Evolutionary conservation across 2,113 vertebrate species (phyloP).

Genomic region (Xyrauchen texanus): DNA sequence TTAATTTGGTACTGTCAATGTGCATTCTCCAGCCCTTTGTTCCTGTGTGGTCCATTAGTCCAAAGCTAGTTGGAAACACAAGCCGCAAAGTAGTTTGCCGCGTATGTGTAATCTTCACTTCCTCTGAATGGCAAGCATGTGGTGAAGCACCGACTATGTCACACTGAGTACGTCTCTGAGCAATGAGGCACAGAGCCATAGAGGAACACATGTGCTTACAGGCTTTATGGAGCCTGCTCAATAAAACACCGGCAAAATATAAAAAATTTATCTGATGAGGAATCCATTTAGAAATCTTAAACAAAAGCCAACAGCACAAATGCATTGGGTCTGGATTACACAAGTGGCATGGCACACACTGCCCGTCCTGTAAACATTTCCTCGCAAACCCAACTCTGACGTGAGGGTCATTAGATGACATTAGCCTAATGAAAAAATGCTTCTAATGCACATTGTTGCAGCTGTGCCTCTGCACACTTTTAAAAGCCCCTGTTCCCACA

Average conservation of each 20-base stretch:
- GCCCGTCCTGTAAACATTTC: slow-evolving; percentile 96
- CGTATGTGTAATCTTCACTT: slow-evolving; percentile 39
- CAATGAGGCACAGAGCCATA: slow-evolving; percentile 18
- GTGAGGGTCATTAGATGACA: slow-evolving; percentile 86
- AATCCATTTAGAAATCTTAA: slow-evolving; percentile 31
- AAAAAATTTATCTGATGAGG: not conserved
- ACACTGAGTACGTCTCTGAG: slow-evolving; percentile 29
- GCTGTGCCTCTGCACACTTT: slow-evolving; percentile 94
- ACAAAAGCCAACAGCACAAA: slow-evolving; percentile 78
- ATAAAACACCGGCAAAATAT: slow-evolving; percentile 23
- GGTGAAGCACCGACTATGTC: slow-evolving; percentile 27
- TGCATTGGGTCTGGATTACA: slow-evolving; percentile 87
- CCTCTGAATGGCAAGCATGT: slow-evolving; percentile 41
- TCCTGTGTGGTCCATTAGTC: slow-evolving; percentile 41
- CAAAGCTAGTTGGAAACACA: slow-evolving; percentile 36
- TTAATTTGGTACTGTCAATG: not conserved
- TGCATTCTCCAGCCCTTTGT: slow-evolving; percentile 11
- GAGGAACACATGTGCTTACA: slow-evolving; percentile 33
- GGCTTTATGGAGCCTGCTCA: slow-evolving; percentile 29
- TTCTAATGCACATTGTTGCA: slow-evolving; percentile 97
- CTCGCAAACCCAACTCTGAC: slow-evolving; percentile 88
- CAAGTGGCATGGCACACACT: slow-evolving; percentile 92
- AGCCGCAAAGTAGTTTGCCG: slow-evolving; percentile 33
- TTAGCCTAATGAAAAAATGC: slow-evolving; percentile 97
- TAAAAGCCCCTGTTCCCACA: slow-evolving; percentile 88